Evolutionary conservation across 2,797 vertebrate genomes (phyloP), one percentile per base, ranked within the genome.

Genomic region (Luscinia megarhynchos): DNA sequence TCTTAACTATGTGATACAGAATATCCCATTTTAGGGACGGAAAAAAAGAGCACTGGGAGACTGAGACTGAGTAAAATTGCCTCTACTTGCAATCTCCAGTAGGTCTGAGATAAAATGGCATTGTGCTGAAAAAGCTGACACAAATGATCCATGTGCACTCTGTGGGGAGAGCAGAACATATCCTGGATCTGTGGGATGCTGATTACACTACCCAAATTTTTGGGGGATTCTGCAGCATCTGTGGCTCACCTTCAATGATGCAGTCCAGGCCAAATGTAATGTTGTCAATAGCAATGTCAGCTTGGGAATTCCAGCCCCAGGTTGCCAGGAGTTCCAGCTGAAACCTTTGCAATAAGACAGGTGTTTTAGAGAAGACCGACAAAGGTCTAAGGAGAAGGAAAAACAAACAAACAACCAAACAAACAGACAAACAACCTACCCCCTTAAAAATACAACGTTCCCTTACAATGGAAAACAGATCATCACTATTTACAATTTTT

Each of bases 271-370:
- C 98, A 74, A 99, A 94, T 2, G 98, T 98, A 68, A 99, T 98
- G 46, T 98, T 98, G 97, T 99, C 99, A 0, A 99, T 40, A 58
- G 98, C 98, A 29, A 99, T 94, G 89, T 98, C 98, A 82, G 98
- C 98, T 63, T 89, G 96, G 79, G 99, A 98, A 96, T 98, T 98
- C 92, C 96, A 97, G 72, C 73, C 95, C 99, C 99, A 99, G 63
- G 95, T 94, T 32, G 98, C 98, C 41, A 97, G 96, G 79, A 99
- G 94, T 76, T 98, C 98, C 45, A 99, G 87, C 9, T 95, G 97
- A 96, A 99, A 99, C 96, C 99, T 99, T 96, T n/a, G 90, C 53
- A 94, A 72, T 48, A 91, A 95, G 61, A 88, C 18, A 94, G 20
- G 85, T 3, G 3, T 82, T 94, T 95, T 75, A 89, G 90, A 84